Evolutionary conservation across 2,113 vertebrate genomes (phyloP), one percentile per base, ranked within the genome.

Genomic region (Ramphastos sulfuratus): DNA sequence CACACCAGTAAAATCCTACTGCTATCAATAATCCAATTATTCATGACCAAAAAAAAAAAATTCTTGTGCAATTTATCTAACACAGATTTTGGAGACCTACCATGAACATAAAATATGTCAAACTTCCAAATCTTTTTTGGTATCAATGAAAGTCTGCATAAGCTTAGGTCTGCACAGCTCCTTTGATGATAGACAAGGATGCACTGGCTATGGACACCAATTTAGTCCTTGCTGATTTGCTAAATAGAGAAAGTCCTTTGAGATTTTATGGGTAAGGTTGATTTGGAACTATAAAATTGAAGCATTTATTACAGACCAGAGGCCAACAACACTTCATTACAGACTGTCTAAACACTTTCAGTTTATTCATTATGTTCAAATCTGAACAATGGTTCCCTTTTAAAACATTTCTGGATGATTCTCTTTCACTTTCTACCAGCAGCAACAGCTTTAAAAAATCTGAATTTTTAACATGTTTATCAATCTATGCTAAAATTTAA

Each of bases 291-390:
- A 84, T 89, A 92, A 94, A 93, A 96, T 31, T 87, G 79, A 85
- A 91, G 85, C 89, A 90, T 95, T 96, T 94, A 91, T 90, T 93
- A 91, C 52, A 95, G 94, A 94, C 63, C 74, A 90, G 93, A 94
- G 77, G 87, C 92, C 92, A 94, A 90, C 70, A 92, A 16, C 78
- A 96, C 70, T 82, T 85, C 78, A 77, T 90, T 94, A 92, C 6
- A 89, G 69, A 59, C 72, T 91, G 82, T 91, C 94, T 96, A 94
- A 94, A 94, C 65, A 89, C 86, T 93, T 84, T 25, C 87, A 79
- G 37, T 81, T 88, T 93, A 90, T 82, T 70, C 77, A 73, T 75
- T 52, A 58, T 17, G n/a, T 90, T 93, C 55, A 90, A 78, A 89
- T 44, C 35, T 76, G 88, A 94, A 86, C 73, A 86, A n/a, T 30